Base-by-base conservation (phyloP, 2,113 vertebrate species). In the Oriolus oriolus region DNA sequence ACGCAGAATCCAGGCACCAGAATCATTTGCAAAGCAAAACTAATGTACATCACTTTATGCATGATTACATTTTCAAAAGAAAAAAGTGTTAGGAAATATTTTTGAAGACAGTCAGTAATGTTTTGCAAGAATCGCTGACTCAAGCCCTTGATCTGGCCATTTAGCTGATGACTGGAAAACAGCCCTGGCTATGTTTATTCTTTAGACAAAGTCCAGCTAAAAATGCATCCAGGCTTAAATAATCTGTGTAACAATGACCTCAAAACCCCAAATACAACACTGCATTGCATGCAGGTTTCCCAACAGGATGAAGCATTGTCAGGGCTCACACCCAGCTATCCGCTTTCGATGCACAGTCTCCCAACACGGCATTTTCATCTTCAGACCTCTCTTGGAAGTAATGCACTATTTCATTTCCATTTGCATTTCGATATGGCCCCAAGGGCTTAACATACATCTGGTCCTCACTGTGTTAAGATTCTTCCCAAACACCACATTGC, bases 161-260 rank as follows among this genome's bases (percentile, higher is more conserved):
- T 96, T 70, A 94, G 93, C 96, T 92, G 97, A 89, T 88, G 96
- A 78, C 92, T 95, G 96, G 87, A 93, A 97, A 96, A 94, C 88
- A 97, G 92, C 82, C 65, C 90, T 30, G 89, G 84, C 82, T 77
- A 6, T 97, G 97, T 97, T 97, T 97, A 97, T 97, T 95, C 94
- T 96, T 96, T 94, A 96, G 97, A 96, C 92, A 97, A 97, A 96
- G 96, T 97, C 97, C 97, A 97, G 96, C 89, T 97, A 95, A 96
- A 97, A 97, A 96, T 84, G 95, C 93, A 96, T 94, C 69, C 91
- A 91, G 93, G 95, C 97, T 97, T 96, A 86, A 96, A 96, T 89
- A 97, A 97, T 96, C 93, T 87, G 84, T 70, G 94, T 87, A 97
- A 97, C 95, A 93, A 95, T 94, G 96, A 96, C 95, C 95, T 97